Percentiles rank a stretch among this genome's conserved stretches.
phyloP scores from a whole-genome alignment of 2,888 invertebrate genomes.

The Embidobia sp. region DNA sequence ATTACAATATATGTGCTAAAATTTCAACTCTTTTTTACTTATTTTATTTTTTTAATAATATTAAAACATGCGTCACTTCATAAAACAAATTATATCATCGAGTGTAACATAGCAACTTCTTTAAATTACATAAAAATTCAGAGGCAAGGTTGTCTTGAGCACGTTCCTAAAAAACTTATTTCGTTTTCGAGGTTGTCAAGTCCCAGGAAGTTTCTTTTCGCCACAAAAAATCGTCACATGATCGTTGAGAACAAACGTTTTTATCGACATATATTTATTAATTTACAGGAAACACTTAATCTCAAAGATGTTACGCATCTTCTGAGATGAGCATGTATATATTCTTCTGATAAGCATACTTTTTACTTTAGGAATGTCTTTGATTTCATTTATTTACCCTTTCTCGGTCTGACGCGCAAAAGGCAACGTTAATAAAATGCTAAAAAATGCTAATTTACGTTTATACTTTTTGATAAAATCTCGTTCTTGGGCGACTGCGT shows the following conservation, averaged over 20 bases:
- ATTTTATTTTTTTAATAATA: too few relatives aligned
- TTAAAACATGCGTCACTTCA: neutral
- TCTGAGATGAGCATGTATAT: too few relatives aligned
- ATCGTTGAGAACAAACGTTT: conserved; percentile 11
- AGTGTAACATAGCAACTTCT: conserved; percentile 31
- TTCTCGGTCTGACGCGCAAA: too few relatives aligned
- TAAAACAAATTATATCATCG: conserved; percentile 30
- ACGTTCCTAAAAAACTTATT: conserved; percentile 23
- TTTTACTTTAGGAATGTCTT: too few relatives aligned
- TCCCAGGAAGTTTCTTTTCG: conserved; percentile 36
- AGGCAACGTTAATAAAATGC: too few relatives aligned
- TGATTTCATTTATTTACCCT: too few relatives aligned
- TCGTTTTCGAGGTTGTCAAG: conserved; percentile 43
- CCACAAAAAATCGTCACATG: conserved; percentile 25
- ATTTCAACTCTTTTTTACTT: too few relatives aligned
- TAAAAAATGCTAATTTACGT: conserved; percentile 5
- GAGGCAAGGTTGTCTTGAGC: conserved; percentile 22
- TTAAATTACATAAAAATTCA: conserved; percentile 40
- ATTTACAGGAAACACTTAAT: conserved; percentile 25
- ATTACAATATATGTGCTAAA: too few relatives aligned
- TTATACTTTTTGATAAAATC: neutral
- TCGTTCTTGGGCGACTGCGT: too few relatives aligned
- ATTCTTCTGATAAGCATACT: too few relatives aligned
- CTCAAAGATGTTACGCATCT: too few relatives aligned
- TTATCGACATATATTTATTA: conserved; percentile 11